phyloP scores from a whole-genome alignment of 2,113 vertebrate species.

The Chamaea fasciata region DNA sequence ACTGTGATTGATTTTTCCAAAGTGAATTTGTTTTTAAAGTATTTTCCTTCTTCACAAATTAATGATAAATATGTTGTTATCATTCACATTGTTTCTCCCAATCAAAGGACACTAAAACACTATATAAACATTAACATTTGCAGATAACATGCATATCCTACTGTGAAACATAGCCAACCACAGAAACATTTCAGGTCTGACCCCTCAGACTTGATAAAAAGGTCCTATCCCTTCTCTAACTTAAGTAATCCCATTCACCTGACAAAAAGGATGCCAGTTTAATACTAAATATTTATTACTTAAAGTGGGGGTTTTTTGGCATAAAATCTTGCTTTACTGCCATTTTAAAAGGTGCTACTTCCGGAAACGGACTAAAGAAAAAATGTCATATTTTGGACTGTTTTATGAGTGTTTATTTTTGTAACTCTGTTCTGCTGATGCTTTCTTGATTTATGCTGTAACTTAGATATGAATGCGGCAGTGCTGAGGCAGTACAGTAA shows the following conservation, averaged over 20 bases:
- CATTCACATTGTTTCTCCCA: background rate
- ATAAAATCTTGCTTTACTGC: background rate
- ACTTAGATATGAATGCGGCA: background rate
- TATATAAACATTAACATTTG: background rate
- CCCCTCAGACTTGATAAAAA: background rate
- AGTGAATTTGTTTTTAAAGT: background rate
- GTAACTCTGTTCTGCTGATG: background rate
- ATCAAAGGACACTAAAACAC: background rate
- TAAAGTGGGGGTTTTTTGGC: fast-evolving
- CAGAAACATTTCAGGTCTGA: background rate
- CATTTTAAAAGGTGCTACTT: background rate
- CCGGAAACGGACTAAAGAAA: background rate
- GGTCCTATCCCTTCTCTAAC: background rate
- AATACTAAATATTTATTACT: background rate
- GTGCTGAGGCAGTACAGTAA: background rate
- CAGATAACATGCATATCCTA: background rate
- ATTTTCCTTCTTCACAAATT: background rate
- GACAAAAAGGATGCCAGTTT: background rate
- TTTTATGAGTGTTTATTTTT: background rate
- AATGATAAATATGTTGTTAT: background rate
- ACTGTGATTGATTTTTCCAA: background rate
- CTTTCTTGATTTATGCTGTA: background rate
- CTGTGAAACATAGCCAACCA: background rate
- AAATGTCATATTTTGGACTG: background rate
- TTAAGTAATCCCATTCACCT: background rate